Evolutionary conservation across 2,113 vertebrate species (phyloP).

Genomic region (Ardeotis arabs): DNA sequence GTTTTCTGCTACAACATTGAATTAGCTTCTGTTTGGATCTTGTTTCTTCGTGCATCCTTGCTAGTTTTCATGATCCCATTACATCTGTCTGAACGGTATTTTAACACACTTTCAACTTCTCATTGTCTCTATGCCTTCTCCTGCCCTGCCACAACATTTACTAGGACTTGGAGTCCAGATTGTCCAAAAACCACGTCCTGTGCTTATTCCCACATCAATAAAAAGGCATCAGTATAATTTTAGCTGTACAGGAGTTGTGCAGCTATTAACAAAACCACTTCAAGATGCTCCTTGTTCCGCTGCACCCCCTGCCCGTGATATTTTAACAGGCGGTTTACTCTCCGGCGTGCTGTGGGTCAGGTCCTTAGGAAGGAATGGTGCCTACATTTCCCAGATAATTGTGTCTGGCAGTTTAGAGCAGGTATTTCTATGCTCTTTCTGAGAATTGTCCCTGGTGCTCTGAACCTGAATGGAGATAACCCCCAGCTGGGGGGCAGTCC

Average conservation of each 20-base stretch:
- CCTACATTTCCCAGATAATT: background rate
- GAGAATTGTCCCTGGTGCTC: background rate
- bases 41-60: background rate
- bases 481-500: background rate
- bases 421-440: background rate
- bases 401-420: background rate
- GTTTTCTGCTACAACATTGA: background rate
- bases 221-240: background rate
- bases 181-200: background rate
- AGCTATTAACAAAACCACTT: background rate
- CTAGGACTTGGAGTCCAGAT: background rate
- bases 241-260: background rate
- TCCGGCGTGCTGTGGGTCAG: background rate
- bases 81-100: background rate
- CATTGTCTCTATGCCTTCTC: background rate
- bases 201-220: background rate
- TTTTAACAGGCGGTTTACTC: background rate
- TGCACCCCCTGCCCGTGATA: background rate
- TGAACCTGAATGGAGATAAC: background rate
- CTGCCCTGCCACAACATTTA: background rate
- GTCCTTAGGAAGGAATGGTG: background rate
- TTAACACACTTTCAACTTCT: background rate
- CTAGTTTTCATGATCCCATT: background rate
- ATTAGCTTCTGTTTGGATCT: background rate
- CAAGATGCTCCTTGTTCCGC: background rate